Evolutionary conservation across 1,140 invertebrate species (phyloP).

Genomic region (Metopolophium dirhodum): DNA sequence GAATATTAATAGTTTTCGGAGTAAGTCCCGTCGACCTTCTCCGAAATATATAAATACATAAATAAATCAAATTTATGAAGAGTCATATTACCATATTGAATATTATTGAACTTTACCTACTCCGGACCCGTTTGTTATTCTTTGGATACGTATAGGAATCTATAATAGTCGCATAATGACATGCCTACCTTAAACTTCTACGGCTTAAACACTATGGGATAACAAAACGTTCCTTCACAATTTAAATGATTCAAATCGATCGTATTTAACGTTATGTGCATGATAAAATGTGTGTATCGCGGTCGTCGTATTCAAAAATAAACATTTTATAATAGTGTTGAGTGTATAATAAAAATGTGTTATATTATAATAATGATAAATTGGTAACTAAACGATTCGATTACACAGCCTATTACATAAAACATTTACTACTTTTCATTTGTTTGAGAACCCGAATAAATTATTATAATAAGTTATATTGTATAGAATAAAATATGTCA

Average conservation of each 20-base stretch:
- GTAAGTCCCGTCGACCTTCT: neutral
- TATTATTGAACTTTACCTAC: neutral
- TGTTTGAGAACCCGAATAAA: neutral
- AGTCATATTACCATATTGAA: neutral
- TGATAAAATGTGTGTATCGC: neutral
- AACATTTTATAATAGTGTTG: conserved; percentile 1
- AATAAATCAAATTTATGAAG: neutral
- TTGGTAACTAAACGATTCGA: conserved; percentile 25
- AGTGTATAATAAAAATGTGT: neutral
- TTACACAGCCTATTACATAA: conserved; percentile 18
- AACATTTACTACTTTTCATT: neutral
- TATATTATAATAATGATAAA: neutral
- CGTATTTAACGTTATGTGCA: neutral
- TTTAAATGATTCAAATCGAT: neutral
- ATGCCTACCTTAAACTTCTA: neutral
- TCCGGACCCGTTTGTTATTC: neutral
- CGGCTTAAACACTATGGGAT: neutral
- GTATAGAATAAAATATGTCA: neutral
- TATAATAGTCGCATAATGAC: neutral
- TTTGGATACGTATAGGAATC: neutral
- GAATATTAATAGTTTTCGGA: neutral
- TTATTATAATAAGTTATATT: neutral
- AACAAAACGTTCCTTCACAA: neutral
- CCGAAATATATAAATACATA: neutral
- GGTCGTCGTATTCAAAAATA: conserved; percentile 2